These are phyloP conservation scores for Mola mola DNA, from an alignment of 2,113 vertebrate genomes.

Conservation along the genomic window DNA sequence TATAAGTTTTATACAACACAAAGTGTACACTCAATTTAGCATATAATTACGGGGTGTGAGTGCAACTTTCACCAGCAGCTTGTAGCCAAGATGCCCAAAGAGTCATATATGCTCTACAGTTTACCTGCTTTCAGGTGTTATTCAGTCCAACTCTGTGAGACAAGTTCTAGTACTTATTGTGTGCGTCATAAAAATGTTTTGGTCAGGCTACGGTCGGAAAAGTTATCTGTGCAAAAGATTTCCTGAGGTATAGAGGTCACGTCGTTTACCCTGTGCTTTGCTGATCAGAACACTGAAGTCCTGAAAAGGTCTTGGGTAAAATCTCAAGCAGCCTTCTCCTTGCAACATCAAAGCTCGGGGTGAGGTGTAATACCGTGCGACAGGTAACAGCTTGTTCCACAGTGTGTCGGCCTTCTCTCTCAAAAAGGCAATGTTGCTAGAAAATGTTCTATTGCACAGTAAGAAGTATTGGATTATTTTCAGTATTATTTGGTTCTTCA, in stretches of 20 bases:
- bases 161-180: too few species aligned
- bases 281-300: background rate
- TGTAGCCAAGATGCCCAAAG: too few species aligned
- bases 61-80: background rate
- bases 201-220: too few species aligned
- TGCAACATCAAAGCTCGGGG: conserved; percentile 14
- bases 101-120: too few species aligned
- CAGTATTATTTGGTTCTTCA: conserved; percentile 36
- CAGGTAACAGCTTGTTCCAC: conserved; percentile 8
- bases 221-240: background rate
- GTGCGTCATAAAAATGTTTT: too few species aligned
- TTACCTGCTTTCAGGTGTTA: background rate
- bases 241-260: background rate
- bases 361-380: conserved; percentile 16
- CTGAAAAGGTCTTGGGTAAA: background rate
- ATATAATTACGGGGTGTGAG: background rate
- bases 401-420: background rate
- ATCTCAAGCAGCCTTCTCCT: background rate
- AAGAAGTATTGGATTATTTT: conserved; percentile 12
- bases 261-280: background rate
- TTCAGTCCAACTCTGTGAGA: background rate
- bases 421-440: too few species aligned
- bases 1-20: background rate
- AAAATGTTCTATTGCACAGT: conserved; percentile 19
- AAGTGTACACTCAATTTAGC: background rate